These are phyloP conservation scores for Noctua janthina DNA, from an alignment of 2,888 invertebrate genomes.

Conservation along the genomic window DNA sequence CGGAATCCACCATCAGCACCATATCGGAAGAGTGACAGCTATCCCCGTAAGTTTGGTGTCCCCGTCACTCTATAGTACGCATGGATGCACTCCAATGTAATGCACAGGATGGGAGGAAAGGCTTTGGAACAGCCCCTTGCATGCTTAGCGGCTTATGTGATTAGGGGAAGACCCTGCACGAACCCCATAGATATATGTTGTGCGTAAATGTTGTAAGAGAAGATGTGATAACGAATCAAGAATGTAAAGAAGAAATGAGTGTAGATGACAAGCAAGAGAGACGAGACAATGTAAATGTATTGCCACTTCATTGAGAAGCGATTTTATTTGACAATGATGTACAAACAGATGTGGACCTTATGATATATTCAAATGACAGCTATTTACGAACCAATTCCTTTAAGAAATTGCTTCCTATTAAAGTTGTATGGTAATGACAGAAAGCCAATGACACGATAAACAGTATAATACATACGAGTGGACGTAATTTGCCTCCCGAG, in stretches of 20 bases:
- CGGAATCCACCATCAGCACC: conserved; percentile 71
- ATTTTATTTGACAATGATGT: conserved; percentile 28
- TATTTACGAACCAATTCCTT: conserved; percentile 17
- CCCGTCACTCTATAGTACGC: conserved; percentile 86
- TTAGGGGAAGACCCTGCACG: conserved; percentile 85
- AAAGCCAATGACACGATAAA: conserved; percentile 29
- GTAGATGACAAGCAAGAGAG: conserved; percentile 52
- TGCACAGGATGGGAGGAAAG: conserved; percentile 79
- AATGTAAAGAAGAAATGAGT: conserved; percentile 60
- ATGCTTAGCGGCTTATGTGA: conserved; percentile 89
- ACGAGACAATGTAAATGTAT: conserved; percentile 42
- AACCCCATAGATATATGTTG: conserved; percentile 85
- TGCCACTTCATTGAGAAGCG: conserved; percentile 23
- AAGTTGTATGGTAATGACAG: conserved; percentile 33
- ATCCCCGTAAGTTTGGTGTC: conserved; percentile 88
- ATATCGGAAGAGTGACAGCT: conserved; percentile 86
- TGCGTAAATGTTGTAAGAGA: conserved; percentile 68
- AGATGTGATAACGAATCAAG: conserved; percentile 59
- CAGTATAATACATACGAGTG: conserved; percentile 21
- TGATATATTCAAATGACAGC: conserved; percentile 16
- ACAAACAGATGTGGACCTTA: conserved; percentile 23
- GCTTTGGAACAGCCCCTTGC: conserved; percentile 88
- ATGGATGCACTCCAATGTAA: conserved; percentile 85
- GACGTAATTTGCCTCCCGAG: conserved; percentile 25
- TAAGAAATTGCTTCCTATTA: conserved; percentile 27